A percentile compares a stretch with the other conserved stretches of the same genome.
phyloP scores from a whole-genome alignment of 2,113 vertebrate species.

The Cathartes aura region DNA sequence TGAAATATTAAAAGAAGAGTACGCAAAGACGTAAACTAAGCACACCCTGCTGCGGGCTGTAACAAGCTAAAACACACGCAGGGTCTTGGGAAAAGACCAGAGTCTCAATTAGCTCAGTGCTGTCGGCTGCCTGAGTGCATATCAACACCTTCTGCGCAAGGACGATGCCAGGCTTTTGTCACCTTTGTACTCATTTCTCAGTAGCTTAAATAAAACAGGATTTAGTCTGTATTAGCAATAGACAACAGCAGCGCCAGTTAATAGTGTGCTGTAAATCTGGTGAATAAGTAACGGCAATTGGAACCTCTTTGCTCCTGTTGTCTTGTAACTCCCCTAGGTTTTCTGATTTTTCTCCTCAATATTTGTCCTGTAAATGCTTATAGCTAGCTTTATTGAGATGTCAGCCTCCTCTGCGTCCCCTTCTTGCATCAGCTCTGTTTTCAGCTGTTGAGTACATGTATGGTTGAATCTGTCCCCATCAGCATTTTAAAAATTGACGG shows the following conservation, averaged over 20 bases:
- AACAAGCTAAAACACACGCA: conserved; percentile 40
- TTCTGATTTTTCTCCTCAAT: neutral
- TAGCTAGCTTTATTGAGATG: neutral
- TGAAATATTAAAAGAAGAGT: conserved; percentile 13
- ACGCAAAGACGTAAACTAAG: neutral
- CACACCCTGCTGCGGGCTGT: neutral
- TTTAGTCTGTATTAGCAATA: neutral
- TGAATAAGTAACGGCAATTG: neutral
- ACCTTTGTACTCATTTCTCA: neutral
- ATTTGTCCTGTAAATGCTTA: neutral
- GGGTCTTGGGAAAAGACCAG: conserved; percentile 44
- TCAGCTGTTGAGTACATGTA: neutral
- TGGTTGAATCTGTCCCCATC: neutral
- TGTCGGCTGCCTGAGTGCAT: neutral
- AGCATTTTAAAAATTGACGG: neutral
- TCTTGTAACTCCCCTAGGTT: neutral
- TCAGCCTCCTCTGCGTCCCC: neutral
- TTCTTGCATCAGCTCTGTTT: neutral
- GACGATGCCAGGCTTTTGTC: neutral
- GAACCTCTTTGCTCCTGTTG: neutral
- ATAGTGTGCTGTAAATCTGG: neutral
- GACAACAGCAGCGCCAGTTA: neutral
- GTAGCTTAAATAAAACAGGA: conserved; percentile 14
- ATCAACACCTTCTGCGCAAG: neutral
- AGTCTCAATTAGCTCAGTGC: conserved; percentile 24